Evolutionary conservation across 2,888 invertebrate species (phyloP).

Genomic region (Adineta ricciae): DNA sequence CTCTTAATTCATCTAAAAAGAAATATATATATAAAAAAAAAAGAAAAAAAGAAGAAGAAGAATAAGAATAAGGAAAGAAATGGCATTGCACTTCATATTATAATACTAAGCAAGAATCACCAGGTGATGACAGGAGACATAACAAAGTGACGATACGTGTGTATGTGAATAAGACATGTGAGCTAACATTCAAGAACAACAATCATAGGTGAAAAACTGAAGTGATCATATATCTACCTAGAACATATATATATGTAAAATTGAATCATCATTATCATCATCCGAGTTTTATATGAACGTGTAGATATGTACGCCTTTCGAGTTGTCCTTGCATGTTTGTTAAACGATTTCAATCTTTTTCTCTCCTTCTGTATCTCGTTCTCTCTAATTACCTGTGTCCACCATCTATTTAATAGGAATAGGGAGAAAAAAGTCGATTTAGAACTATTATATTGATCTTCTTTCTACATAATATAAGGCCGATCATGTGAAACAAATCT

Average conservation of each 20-base stretch:
- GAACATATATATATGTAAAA: not conserved
- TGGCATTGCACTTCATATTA: not conserved
- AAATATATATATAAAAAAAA: not conserved
- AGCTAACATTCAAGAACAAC: not conserved
- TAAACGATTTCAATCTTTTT: constrained; percentile 1
- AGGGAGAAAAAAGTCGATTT: not conserved
- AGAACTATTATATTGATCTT: constrained; percentile 9
- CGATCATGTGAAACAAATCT: constrained; percentile 9
- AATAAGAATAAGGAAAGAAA: not conserved
- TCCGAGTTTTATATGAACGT: not conserved
- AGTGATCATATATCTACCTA: not conserved
- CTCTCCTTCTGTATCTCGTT: not conserved
- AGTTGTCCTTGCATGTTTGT: constrained; percentile 9
- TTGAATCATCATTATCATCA: constrained; percentile 15
- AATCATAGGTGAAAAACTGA: not conserved
- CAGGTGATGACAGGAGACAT: not conserved
- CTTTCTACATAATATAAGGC: not conserved
- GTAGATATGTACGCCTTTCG: not conserved
- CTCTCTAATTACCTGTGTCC: not conserved
- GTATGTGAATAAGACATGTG: not conserved
- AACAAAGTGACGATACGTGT: not conserved
- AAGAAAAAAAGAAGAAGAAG: not conserved
- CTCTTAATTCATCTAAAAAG: not conserved
- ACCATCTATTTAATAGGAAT: not conserved
- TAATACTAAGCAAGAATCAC: not conserved